phyloP scores from a whole-genome alignment of 2,888 invertebrate genomes.

The Atethmia centrago region DNA sequence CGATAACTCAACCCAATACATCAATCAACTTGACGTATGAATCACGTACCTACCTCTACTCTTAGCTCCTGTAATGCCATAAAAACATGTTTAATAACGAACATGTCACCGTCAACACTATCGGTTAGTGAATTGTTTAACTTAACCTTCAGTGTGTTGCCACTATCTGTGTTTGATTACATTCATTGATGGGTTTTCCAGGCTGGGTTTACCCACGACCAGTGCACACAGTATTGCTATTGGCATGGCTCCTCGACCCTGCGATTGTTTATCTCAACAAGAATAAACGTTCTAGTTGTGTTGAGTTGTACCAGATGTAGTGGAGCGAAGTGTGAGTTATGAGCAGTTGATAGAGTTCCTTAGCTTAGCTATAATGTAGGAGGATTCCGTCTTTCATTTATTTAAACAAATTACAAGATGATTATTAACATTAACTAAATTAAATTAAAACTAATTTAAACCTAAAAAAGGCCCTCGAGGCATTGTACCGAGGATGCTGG shows the following conservation, averaged over 20 bases:
- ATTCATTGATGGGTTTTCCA: constrained; percentile 51
- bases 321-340: constrained; percentile 13
- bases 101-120: constrained; percentile 6
- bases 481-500: too few species aligned
- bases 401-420: too few species aligned
- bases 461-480: too few species aligned
- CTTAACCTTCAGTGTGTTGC: constrained; percentile 32
- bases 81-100: constrained; percentile 12
- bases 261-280: constrained; percentile 48
- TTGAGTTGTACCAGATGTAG: constrained; percentile 11
- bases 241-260: constrained; percentile 33
- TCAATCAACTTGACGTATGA: not conserved
- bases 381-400: not conserved
- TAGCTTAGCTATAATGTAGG: not conserved
- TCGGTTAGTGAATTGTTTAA: constrained; percentile 18
- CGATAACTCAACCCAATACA: not conserved
- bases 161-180: constrained; percentile 48
- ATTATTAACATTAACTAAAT: too few species aligned
- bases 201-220: constrained; percentile 41
- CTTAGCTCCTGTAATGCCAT: not conserved
- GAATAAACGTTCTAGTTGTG: constrained; percentile 27
- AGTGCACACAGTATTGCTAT: not conserved
- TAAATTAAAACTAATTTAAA: too few species aligned
- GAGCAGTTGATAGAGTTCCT: constrained; percentile 11
- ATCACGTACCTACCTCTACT: not conserved